Conservation (phyloP, 2,797 vertebrate genomes). For the Arrhamphus sclerolepis region DNA sequence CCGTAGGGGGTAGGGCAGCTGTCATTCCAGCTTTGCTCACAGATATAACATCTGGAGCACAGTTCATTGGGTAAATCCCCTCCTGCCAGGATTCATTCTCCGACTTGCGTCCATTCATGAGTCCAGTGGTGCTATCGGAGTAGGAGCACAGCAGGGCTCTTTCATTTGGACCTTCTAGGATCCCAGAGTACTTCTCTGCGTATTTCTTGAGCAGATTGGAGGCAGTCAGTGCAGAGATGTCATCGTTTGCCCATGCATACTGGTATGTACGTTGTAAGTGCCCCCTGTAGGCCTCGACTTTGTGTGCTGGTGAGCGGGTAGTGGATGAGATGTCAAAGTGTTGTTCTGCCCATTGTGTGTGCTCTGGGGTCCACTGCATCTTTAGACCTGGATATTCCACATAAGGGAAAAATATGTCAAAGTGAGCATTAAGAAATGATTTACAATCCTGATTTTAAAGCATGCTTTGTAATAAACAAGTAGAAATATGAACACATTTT, state of each 20-base stretch:
- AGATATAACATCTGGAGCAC: constrained; percentile 93
- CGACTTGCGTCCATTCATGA: constrained; percentile 94
- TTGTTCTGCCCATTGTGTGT: constrained; percentile 99
- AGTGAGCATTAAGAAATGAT: constrained; percentile 30
- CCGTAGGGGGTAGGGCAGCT: constrained; percentile 90
- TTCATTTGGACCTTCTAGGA: constrained; percentile 94
- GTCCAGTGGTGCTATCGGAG: constrained; percentile 87
- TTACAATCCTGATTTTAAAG: background rate
- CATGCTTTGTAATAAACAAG: background rate
- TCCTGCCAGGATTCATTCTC: constrained; percentile 98
- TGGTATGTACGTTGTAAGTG: constrained; percentile 98
- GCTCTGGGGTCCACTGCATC: constrained; percentile 99
- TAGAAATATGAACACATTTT: background rate
- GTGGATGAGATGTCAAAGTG: constrained; percentile 99
- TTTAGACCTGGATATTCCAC: constrained; percentile 90
- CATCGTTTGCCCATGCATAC: constrained; percentile 98
- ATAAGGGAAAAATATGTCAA: constrained; percentile 66
- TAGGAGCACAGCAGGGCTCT: constrained; percentile 94
- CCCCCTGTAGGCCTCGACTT: constrained; percentile 96
- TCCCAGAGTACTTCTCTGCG: constrained; percentile 98
- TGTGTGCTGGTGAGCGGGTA: constrained; percentile 97
- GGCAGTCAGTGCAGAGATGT: constrained; percentile 98
- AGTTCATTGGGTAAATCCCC: constrained; percentile 97
- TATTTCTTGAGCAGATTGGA: constrained; percentile 99
- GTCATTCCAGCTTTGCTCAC: constrained; percentile 96